Conservation (phyloP, 2,113 vertebrate genomes). For the Pomatostomus ruficeps region DNA sequence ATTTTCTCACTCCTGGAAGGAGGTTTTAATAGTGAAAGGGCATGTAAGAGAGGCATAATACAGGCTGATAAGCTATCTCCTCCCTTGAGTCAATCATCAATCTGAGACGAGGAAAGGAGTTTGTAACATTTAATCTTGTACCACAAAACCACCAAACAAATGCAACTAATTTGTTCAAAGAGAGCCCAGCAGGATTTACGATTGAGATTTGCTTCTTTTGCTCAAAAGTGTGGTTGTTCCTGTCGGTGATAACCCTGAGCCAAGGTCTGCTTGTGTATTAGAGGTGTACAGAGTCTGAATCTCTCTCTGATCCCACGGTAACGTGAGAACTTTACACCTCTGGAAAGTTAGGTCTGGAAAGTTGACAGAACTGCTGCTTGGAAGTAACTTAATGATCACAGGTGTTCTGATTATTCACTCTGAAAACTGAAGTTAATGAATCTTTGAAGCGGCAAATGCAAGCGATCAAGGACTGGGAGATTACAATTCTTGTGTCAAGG, state of each 20-base stretch:
- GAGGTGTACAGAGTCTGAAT: background rate
- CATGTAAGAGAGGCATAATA: background rate
- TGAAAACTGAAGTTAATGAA: slow-evolving; percentile 34
- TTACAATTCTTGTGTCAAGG: slow-evolving; percentile 21
- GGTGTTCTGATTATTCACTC: slow-evolving; percentile 40
- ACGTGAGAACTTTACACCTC: background rate
- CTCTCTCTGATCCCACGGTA: background rate
- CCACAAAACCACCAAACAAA: background rate
- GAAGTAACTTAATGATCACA: slow-evolving; percentile 8
- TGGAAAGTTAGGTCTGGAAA: background rate
- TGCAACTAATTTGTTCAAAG: background rate
- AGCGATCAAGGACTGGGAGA: slow-evolving; percentile 23
- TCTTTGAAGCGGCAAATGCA: slow-evolving; percentile 28
- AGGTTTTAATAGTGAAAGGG: slow-evolving; percentile 11
- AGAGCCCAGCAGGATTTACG: background rate
- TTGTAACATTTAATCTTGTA: background rate
- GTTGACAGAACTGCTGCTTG: background rate
- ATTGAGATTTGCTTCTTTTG: background rate
- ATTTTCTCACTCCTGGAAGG: slow-evolving; percentile 24
- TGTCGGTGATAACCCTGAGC: background rate
- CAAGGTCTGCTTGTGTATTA: background rate
- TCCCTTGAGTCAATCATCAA: background rate
- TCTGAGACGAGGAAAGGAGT: background rate
- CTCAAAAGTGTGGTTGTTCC: background rate
- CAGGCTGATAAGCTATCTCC: slow-evolving; percentile 9